phyloP scores from a whole-genome alignment of 1,140 invertebrate genomes.

The Scaptomyza graminum region DNA sequence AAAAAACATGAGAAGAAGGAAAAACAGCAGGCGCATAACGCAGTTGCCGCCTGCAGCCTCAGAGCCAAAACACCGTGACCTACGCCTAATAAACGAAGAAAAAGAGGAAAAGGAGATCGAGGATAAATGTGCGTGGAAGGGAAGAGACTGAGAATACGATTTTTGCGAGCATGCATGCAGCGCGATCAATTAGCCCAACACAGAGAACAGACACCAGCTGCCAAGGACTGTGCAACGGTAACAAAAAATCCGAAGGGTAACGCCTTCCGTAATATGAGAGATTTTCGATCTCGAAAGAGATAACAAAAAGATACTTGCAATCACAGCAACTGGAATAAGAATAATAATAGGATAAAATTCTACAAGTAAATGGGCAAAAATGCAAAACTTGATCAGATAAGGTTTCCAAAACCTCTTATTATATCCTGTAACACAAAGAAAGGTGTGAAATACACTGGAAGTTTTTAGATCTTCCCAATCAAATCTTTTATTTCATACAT shows the following conservation, averaged over 20 bases:
- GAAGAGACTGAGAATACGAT: not conserved
- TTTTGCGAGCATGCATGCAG: conserved; percentile 34
- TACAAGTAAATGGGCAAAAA: no score
- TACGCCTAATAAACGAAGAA: conserved; percentile 38
- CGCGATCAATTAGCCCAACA: conserved; percentile 52
- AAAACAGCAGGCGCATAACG: conserved; percentile 60
- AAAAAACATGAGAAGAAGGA: conserved; percentile 1
- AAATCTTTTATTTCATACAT: no score
- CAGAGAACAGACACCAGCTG: conserved; percentile 45
- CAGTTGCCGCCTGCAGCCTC: conserved; percentile 24
- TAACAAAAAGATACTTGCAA: no score
- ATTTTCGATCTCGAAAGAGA: not conserved
- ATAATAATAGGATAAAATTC: no score
- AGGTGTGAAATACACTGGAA: no score
- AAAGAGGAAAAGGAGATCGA: not conserved
- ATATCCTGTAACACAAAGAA: no score
- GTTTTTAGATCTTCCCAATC: no score
- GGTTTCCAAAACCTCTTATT: no score
- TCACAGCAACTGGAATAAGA: no score
- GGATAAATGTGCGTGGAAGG: not conserved
- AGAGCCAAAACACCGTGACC: conserved; percentile 34
- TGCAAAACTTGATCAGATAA: no score
- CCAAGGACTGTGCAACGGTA: conserved; percentile 49
- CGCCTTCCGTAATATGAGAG: conserved; percentile 35
- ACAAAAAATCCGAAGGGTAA: conserved; percentile 42